Evolutionary conservation across 2,113 vertebrate species (phyloP).

Genomic region (Xiphophorus couchianus): DNA sequence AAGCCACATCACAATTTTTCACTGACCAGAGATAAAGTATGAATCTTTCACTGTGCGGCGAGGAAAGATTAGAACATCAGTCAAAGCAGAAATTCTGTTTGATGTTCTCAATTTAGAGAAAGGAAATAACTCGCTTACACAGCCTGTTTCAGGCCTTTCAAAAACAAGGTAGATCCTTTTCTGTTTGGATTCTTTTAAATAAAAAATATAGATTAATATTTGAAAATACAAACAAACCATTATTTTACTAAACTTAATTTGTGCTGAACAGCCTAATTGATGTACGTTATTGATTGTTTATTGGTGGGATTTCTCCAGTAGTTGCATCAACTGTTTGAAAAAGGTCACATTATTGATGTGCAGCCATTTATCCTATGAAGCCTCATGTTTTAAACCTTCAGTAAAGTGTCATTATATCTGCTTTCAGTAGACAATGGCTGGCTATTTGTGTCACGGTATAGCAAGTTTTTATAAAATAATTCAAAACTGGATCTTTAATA

Average conservation of each 20-base stretch:
- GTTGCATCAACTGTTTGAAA: no score
- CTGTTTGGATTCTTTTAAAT: neutral
- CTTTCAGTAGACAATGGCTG: neutral
- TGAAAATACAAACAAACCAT: neutral
- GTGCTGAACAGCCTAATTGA: neutral
- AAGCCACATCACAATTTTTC: conserved; percentile 44
- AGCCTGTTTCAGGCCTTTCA: neutral
- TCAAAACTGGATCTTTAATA: no score
- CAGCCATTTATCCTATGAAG: neutral
- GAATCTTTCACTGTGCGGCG: conserved; percentile 34
- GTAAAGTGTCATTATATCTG: neutral
- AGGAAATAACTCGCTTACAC: conserved; percentile 37
- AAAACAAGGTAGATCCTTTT: neutral
- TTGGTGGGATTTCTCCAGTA: neutral
- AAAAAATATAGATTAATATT: neutral
- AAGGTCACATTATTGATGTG: neutral
- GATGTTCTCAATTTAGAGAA: conserved; percentile 47
- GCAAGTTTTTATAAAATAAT: neutral
- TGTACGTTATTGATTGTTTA: neutral
- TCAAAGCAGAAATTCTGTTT: conserved; percentile 43
- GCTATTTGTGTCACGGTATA: neutral
- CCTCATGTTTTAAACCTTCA: neutral
- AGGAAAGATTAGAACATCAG: conserved; percentile 54
- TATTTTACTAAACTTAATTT: neutral
- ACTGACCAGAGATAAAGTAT: conserved; percentile 43